Evolutionary conservation across 2,113 vertebrate species (phyloP).

Genomic region (Petaurus breviceps): DNA sequence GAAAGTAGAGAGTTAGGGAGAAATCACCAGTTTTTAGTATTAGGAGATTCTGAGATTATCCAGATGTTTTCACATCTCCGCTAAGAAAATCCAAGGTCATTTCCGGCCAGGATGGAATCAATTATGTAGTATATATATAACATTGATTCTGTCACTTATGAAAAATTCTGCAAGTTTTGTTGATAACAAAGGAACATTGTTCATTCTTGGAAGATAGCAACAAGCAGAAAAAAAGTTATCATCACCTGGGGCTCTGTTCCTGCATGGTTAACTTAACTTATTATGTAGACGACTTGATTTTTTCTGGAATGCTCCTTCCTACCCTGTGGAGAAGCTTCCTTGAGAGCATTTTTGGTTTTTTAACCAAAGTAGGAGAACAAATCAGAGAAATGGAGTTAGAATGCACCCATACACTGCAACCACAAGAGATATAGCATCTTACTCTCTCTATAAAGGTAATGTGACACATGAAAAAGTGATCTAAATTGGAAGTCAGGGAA

Average conservation of each 20-base stretch:
- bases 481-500: neutral
- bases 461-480: neutral
- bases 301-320: slow-evolving; percentile 5
- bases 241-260: slow-evolving; percentile 52
- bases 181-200: slow-evolving; percentile 65
- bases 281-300: slow-evolving; percentile 58
- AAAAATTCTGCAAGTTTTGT: slow-evolving; percentile 60
- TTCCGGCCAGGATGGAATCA: slow-evolving; percentile 70
- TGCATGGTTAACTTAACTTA: slow-evolving; percentile 64
- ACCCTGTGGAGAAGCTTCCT: slow-evolving; percentile 46
- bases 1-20: slow-evolving; percentile 50
- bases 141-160: slow-evolving; percentile 65
- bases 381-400: neutral
- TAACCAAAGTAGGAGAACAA: neutral
- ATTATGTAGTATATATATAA: slow-evolving; percentile 65
- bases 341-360: slow-evolving; percentile 16
- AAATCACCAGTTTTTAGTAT: slow-evolving; percentile 73
- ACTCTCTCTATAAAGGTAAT: neutral
- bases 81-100: slow-evolving; percentile 56
- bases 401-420: neutral
- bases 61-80: slow-evolving; percentile 72
- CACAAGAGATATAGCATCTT: neutral
- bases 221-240: slow-evolving; percentile 14
- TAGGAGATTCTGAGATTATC: slow-evolving; percentile 68
- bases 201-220: slow-evolving; percentile 70